Conservation (phyloP, 1,140 invertebrate genomes). For the Drosophila triauraria region DNA sequence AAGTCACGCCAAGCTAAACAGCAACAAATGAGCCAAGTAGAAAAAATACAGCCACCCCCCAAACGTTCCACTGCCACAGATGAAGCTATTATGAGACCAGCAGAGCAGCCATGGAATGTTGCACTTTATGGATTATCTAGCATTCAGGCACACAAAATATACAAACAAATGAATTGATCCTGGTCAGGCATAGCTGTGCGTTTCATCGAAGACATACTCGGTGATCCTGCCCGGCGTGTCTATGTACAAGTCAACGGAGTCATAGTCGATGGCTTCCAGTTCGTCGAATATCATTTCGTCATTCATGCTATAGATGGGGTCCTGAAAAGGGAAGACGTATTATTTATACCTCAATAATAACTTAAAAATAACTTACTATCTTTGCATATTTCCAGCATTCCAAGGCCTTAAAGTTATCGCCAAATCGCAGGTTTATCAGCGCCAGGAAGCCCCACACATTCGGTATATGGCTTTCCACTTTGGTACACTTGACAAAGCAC, state of each 20-base stretch:
- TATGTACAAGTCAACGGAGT: constrained; percentile 58
- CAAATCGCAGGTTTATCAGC: constrained; percentile 59
- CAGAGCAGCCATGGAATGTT: constrained; percentile 1
- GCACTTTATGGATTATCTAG: constrained; percentile 12
- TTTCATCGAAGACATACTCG: neutral
- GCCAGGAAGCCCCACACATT: constrained; percentile 72
- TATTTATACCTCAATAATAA: neutral
- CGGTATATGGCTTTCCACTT: constrained; percentile 52
- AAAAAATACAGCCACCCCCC: constrained; percentile 7
- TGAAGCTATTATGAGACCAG: constrained; percentile 37
- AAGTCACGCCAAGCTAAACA: constrained; percentile 70
- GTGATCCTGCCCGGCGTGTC: constrained; percentile 18
- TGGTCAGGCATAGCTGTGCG: neutral
- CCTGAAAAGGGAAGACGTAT: constrained; percentile 20
- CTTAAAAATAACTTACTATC: constrained; percentile 29
- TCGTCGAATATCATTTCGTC: constrained; percentile 62
- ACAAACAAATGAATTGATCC: constrained; percentile 6
- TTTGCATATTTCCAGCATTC: constrained; percentile 76
- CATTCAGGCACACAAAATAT: constrained; percentile 23
- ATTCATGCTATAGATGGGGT: constrained; percentile 36
- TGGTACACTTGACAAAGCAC: constrained; percentile 50
- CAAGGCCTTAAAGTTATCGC: constrained; percentile 60
- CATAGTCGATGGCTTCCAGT: constrained; percentile 54
- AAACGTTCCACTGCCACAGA: constrained; percentile 17
- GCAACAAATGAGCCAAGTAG: constrained; percentile 51